Base-by-base conservation (phyloP, 2,113 vertebrate genomes). In the Coracopsis vasa region DNA sequence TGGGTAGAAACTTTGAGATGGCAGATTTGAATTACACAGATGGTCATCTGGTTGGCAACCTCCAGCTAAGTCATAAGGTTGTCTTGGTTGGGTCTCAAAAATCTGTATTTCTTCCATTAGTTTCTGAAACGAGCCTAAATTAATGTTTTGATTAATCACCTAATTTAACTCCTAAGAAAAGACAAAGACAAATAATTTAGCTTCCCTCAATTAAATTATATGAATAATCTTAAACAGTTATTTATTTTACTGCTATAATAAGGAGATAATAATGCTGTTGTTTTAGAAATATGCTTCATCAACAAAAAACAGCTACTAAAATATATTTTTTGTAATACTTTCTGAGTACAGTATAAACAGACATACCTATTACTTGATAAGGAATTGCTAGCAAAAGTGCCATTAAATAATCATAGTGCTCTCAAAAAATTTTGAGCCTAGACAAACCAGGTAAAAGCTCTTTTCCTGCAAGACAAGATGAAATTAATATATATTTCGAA, bases 101-200 rank as follows among this genome's bases (percentile, higher is more conserved):
- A 45, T 5, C 9, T 94, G 66, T 0, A 17, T 81, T 47, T 98
- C 94, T 86, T 98, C 97, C 53, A 92, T 92, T 70, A 92, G 37
- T 41, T 72, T 95, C 60, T 96, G 94, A 79, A 94, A 11, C 4
- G 87, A 95, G 33, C 82, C 83, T 48, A 96, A 87, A 91, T 96
- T 95, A 45, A 84, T 94, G 10, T 33, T 93, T 88, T 44, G 66
- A 54, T 79, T 88, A 58, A 69, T 78, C 53, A 67, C 51, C 14
- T 64, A 60, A 79, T 62, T 90, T 75, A 33, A 53, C 47, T 42
- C 90, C 97, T 97, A 74, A 85, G 94, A 92, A 91, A 73, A 93
- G 29, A 91, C 10, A 92, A 70, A 87, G 29, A 94, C 12, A 88
- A 84, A 50, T 28, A 61, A 78, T 72, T 69, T 39, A 86, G 1